phyloP scores from a whole-genome alignment of 1,140 invertebrate genomes.

The Chionoecetes opilio region DNA sequence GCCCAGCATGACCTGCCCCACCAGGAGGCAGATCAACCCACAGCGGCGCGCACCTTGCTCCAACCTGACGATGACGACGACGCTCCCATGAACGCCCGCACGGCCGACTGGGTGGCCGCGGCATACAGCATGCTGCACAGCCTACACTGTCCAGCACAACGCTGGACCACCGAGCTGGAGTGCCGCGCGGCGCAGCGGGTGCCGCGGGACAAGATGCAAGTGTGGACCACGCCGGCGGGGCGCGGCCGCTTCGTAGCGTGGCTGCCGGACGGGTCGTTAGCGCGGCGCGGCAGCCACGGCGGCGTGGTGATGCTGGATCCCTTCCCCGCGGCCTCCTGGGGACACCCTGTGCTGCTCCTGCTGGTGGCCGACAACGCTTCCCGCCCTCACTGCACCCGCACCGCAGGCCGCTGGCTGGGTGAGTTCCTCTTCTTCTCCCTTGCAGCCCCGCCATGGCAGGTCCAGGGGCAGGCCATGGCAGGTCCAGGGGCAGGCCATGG shows the following conservation, averaged over 20 bases:
- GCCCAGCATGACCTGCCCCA: conserved; percentile 51
- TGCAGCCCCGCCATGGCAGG: neutral
- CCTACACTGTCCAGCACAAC: conserved; percentile 35
- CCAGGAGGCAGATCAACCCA: neutral
- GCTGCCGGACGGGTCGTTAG: conserved; percentile 74
- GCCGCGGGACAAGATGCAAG: conserved; percentile 40
- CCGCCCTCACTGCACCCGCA: conserved; percentile 28
- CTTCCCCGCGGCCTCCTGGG: conserved; percentile 85
- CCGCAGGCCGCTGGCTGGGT: conserved; percentile 57
- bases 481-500: neutral
- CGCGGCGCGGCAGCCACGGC: conserved; percentile 48
- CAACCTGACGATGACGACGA: conserved; percentile 22
- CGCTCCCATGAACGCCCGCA: conserved; percentile 53
- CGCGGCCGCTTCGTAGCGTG: conserved; percentile 50
- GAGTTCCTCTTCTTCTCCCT: neutral
- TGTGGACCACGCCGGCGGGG: conserved; percentile 70
- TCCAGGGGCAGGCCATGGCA: neutral
- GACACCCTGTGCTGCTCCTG: conserved; percentile 85
- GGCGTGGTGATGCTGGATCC: conserved; percentile 84
- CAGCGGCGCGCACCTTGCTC: neutral
- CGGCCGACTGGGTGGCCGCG: conserved; percentile 53
- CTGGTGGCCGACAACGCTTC: conserved; percentile 82
- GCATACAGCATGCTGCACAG: conserved; percentile 65
- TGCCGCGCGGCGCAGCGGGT: conserved; percentile 57
- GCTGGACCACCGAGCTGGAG: conserved; percentile 65